Percentiles rank a stretch among this genome's conserved stretches.
Conservation (phyloP, 2,888 invertebrate species). For the Ommatoiulus sabulosus region DNA sequence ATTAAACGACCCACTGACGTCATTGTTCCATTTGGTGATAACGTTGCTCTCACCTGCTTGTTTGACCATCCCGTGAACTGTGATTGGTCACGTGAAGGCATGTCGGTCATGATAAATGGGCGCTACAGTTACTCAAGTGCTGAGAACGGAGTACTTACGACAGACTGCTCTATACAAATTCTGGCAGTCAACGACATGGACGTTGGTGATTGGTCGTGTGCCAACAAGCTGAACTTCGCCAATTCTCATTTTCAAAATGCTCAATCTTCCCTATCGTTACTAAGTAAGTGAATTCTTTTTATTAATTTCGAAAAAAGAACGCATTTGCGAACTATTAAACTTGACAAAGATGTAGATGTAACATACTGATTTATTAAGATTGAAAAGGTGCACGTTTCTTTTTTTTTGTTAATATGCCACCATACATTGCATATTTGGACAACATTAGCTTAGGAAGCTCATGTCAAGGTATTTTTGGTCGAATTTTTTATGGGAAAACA, state of each 20-base stretch:
- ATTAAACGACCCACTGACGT: neutral
- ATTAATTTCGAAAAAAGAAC: too few species aligned
- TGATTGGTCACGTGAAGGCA: constrained; percentile 16
- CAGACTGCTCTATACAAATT: neutral
- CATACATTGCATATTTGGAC: too few species aligned
- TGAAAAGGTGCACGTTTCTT: too few species aligned
- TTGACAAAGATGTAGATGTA: too few species aligned
- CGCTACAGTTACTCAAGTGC: neutral
- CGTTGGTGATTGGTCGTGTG: neutral
- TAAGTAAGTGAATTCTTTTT: neutral
- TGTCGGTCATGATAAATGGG: neutral
- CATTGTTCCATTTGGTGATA: neutral
- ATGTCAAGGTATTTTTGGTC: too few species aligned
- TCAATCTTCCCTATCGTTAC: neutral
- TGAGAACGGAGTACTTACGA: neutral
- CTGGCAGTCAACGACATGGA: neutral
- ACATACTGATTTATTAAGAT: too few species aligned
- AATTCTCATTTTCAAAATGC: neutral
- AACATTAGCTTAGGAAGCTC: too few species aligned
- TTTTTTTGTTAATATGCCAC: too few species aligned
- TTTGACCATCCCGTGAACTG: neutral
- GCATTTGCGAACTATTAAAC: too few species aligned
- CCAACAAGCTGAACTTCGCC: neutral
- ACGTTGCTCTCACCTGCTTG: neutral
- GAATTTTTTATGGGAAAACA: too few species aligned